Evolutionary conservation across 2,113 vertebrate genomes (phyloP), one percentile per base, ranked within the genome.

Genomic region (Zosterops hypoxanthus): DNA sequence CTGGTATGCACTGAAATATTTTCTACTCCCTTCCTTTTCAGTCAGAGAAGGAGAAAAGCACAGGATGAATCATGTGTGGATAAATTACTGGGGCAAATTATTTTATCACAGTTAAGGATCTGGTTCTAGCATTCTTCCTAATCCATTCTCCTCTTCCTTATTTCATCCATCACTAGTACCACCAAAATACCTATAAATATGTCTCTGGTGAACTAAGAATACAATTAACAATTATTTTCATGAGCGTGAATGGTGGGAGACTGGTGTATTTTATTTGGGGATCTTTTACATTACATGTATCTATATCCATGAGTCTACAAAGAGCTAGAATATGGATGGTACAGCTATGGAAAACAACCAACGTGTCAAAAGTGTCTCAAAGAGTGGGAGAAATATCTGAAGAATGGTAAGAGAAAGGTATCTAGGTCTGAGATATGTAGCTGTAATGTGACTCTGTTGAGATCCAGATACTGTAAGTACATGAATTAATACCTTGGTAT

Each of bases 181-280:
- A 65, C 11, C 19, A 39, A 14, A 79, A 71, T 22, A 63, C 5
- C 5, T 66, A 59, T 28, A 8, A 66, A 50, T 31, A 12, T 53
- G 5, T 26, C 21, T 64, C 49, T 68, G 26, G 24, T 29, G 79
- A 12, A 60, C n/a, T 41, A 39, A 90, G 70, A 85, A 59, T 19
- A 33, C 1, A 1, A 59, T 44, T 34, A 76, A 36, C 23, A 12
- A 11, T 22, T 75, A 18, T 86, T 65, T 78, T 77, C 31, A 69
- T 34, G 49, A 65, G 3, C 6, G 28, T 6, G 11, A 64, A 50
- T 12, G 5, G 4, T 49, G 23, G 28, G 14, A 83, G 9, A 47
- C 4, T 0, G 0, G 13, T 73, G 29, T 25, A 34, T 39, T 60
- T 6, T 33, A 61, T 46, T 41, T 60, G 39, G 41, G 7, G 8